A percentile compares a stretch with the other conserved stretches of the same genome.
Conservation (phyloP, 2,797 vertebrate species). For the Myotis vivesi region DNA sequence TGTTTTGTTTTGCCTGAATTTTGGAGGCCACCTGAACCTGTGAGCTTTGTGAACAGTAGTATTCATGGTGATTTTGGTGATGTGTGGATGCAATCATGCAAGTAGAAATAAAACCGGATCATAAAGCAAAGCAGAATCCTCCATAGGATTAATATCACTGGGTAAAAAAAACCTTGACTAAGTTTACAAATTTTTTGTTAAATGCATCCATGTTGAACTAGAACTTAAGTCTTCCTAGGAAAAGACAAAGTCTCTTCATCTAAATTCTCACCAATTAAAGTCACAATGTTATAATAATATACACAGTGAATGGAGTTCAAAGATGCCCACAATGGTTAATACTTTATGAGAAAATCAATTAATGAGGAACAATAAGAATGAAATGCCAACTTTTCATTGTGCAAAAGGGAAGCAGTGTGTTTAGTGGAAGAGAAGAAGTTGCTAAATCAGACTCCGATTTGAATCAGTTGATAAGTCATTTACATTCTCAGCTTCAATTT, state of each 20-base stretch:
- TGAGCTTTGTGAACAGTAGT: neutral
- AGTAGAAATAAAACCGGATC: neutral
- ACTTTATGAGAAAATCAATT: constrained; percentile 32
- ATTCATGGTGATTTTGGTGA: neutral
- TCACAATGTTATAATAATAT: neutral
- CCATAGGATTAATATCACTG: neutral
- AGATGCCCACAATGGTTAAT: neutral
- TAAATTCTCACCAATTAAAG: constrained; percentile 21
- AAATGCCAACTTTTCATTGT: neutral
- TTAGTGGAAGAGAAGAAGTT: neutral
- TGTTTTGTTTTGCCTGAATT: neutral
- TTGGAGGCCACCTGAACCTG: neutral
- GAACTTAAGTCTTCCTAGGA: constrained; percentile 16
- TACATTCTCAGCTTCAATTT: neutral
- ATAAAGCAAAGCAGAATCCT: neutral
- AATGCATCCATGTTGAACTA: neutral
- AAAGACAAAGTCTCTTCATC: neutral
- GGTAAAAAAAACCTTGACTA: neutral
- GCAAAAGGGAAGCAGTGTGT: neutral
- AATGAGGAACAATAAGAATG: neutral
- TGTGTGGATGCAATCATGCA: neutral
- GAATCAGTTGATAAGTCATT: constrained; percentile 4
- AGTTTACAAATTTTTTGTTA: neutral
- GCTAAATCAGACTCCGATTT: neutral
- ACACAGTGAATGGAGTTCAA: neutral